Evolutionary conservation across 1,140 invertebrate species (phyloP).

Genomic region (Globodera rostochiensis): DNA sequence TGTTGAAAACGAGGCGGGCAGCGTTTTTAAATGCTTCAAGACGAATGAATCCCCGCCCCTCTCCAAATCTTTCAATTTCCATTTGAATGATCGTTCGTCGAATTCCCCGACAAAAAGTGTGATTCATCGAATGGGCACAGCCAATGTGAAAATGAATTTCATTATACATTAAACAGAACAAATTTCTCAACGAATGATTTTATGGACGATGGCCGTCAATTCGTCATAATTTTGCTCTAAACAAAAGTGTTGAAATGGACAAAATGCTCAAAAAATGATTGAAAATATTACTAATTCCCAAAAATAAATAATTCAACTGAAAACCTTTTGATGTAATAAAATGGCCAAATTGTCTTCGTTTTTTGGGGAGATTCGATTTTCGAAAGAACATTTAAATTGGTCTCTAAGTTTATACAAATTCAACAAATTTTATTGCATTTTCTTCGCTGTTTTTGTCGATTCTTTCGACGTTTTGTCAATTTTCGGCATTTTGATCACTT

Average conservation of each 20-base stretch:
- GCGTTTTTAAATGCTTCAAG: too few species aligned
- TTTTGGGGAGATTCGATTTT: too few species aligned
- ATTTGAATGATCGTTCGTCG: not conserved
- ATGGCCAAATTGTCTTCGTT: too few species aligned
- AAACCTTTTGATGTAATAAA: too few species aligned
- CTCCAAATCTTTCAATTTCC: not conserved
- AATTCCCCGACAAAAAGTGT: not conserved
- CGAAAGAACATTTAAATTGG: too few species aligned
- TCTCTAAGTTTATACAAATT: too few species aligned
- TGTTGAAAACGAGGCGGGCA: too few species aligned
- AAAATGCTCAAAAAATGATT: too few species aligned
- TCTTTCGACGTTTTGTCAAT: not conserved
- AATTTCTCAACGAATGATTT: not conserved
- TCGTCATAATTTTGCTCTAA: not conserved
- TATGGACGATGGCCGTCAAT: slow-evolving; percentile 1
- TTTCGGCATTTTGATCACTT: slow-evolving; percentile 29
- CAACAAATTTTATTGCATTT: not conserved
- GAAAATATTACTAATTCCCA: too few species aligned
- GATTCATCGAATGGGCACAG: not conserved
- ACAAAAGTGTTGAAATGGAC: not conserved
- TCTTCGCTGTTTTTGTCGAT: slow-evolving; percentile 12
- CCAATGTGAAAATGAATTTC: not conserved
- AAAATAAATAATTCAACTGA: too few species aligned
- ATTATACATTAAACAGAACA: not conserved
- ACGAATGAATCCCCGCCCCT: too few species aligned